Evolutionary conservation across 1,140 invertebrate species (phyloP).

Genomic region (Cotesia glomerata): DNA sequence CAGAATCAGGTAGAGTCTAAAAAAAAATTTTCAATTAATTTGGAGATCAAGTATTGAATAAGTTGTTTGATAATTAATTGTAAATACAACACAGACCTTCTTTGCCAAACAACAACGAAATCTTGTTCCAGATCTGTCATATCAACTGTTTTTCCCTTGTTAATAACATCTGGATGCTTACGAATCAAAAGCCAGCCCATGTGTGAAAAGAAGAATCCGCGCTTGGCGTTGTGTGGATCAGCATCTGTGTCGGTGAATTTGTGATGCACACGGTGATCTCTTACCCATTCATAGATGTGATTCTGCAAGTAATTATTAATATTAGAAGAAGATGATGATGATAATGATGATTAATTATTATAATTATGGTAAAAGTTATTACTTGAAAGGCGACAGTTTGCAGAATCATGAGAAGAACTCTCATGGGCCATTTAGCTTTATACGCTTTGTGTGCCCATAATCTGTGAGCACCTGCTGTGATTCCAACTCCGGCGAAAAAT

Average conservation of each 20-base stretch:
- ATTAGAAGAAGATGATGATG: neutral
- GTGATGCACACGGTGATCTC: slow-evolving; percentile 90
- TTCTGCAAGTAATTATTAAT: slow-evolving; percentile 58
- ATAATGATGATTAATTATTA: neutral
- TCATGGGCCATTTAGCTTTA: slow-evolving; percentile 82
- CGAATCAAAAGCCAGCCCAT: slow-evolving; percentile 88
- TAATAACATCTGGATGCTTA: slow-evolving; percentile 85
- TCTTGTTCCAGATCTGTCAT: slow-evolving; percentile 81
- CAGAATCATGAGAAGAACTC: slow-evolving; percentile 74
- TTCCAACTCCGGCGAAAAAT: slow-evolving; percentile 67
- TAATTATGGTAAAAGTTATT: slow-evolving; percentile 45
- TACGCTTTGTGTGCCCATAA: slow-evolving; percentile 89
- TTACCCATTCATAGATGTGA: slow-evolving; percentile 77
- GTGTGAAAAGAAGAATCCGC: slow-evolving; percentile 93
- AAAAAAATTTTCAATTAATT: neutral
- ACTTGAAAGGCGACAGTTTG: slow-evolving; percentile 85
- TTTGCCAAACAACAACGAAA: slow-evolving; percentile 72
- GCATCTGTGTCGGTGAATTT: slow-evolving; percentile 92
- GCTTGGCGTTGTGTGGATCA: slow-evolving; percentile 85
- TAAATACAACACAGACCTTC: slow-evolving; percentile 53
- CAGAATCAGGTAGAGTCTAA: slow-evolving; percentile 75
- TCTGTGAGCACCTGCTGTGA: slow-evolving; percentile 89
- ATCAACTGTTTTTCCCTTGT: slow-evolving; percentile 80
- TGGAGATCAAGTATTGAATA: neutral
- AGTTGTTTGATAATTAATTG: neutral